These are phyloP conservation scores for Choristoneura rosaceana DNA, from an alignment of 2,888 invertebrate genomes.

Conservation along the genomic window DNA sequence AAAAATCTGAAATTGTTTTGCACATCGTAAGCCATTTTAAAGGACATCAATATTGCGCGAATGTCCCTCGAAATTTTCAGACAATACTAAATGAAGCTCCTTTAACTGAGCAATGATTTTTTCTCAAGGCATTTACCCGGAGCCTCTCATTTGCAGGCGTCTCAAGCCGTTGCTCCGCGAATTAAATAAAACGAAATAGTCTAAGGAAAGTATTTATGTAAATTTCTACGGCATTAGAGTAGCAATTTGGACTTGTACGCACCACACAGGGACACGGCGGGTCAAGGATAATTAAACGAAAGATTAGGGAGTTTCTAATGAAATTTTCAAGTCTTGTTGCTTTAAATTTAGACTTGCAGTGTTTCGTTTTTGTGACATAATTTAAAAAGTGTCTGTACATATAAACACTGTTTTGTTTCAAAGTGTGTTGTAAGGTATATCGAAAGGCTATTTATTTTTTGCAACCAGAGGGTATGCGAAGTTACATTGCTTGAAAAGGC, in stretches of 20 bases:
- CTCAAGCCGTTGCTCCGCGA: constrained; percentile 37
- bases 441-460: no score
- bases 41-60: constrained; percentile 7
- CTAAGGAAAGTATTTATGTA: constrained; percentile 42
- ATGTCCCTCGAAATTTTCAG: constrained; percentile 22
- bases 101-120: constrained; percentile 28
- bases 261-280: constrained; percentile 25
- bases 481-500: no score
- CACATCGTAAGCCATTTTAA: background rate
- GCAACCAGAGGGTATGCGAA: no score
- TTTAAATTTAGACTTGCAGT: background rate
- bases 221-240: constrained; percentile 39
- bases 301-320: constrained; percentile 25
- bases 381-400: no score
- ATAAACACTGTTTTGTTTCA: no score
- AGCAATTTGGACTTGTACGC: constrained; percentile 38
- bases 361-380: background rate
- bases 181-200: constrained; percentile 41
- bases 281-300: constrained; percentile 17
- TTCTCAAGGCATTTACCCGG: constrained; percentile 29
- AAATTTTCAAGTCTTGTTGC: constrained; percentile 13
- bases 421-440: no score
- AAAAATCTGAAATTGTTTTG: background rate
- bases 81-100: constrained; percentile 11
- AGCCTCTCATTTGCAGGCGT: constrained; percentile 40